A percentile compares a stretch with the other conserved stretches of the same genome.
These are phyloP conservation scores for Lasioglossum pauxillum DNA, from an alignment of 2,888 invertebrate genomes.

Conservation along the genomic window DNA sequence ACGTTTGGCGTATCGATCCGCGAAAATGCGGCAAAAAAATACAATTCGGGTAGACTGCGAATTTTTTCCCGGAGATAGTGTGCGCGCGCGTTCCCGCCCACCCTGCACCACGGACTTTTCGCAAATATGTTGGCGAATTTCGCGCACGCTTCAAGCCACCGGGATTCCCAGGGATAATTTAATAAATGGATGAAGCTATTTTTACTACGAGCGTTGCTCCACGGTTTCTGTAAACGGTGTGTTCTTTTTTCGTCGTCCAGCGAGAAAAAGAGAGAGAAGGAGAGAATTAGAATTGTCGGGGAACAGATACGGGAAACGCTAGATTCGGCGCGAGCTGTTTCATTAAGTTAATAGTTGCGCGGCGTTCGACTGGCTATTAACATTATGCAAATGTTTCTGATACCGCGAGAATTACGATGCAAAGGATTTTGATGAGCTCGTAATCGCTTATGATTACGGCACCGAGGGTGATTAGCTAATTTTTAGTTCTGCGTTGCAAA, in stretches of 20 bases:
- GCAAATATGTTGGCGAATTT: conserved; percentile 49
- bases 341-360: conserved; percentile 4
- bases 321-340: not conserved
- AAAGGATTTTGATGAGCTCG: not conserved
- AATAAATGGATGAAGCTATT: conserved; percentile 28
- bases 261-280: not conserved
- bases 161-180: conserved; percentile 39
- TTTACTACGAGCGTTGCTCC: conserved; percentile 10
- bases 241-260: not conserved
- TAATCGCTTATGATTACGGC: not conserved
- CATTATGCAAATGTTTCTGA: not conserved
- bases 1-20: conserved; percentile 48
- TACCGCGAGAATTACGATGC: not conserved
- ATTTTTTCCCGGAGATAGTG: conserved; percentile 35
- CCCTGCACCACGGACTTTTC: conserved; percentile 17
- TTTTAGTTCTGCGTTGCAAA: not conserved
- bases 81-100: not conserved
- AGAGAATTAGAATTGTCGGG: conserved; percentile 3
- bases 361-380: not conserved
- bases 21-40: conserved; percentile 40
- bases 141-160: conserved; percentile 24
- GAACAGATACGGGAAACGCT: not conserved
- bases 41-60: conserved; percentile 36
- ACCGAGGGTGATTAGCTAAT: not conserved
- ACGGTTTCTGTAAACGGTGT: conserved; percentile 14